These are phyloP conservation scores for Microtus pennsylvanicus DNA, from an alignment of 2,113 vertebrate species.

Conservation along the genomic window DNA sequence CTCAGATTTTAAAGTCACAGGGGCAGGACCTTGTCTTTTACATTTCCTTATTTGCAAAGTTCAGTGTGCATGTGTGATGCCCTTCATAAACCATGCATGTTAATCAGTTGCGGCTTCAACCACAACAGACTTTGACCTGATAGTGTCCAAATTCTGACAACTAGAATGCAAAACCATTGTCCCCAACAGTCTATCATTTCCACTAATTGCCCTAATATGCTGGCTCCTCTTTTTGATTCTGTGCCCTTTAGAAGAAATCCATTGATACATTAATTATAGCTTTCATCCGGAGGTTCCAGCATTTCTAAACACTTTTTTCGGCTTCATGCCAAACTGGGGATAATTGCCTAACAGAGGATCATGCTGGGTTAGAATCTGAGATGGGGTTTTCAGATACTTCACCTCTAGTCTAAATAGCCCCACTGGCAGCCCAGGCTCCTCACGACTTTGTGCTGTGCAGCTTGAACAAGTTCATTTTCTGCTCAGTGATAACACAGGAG, in stretches of 20 bases:
- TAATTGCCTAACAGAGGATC: conserved; percentile 78
- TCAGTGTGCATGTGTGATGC: not conserved
- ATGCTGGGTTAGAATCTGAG: conserved; percentile 68
- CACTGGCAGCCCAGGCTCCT: not conserved
- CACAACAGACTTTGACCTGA: conserved; percentile 36
- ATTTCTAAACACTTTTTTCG: conserved; percentile 80
- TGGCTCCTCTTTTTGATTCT: conserved; percentile 62
- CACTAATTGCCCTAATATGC: conserved; percentile 41
- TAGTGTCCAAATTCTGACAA: conserved; percentile 18
- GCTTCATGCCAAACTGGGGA: conserved; percentile 75
- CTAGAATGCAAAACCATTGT: conserved; percentile 29
- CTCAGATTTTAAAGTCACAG: not conserved
- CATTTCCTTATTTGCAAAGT: not conserved
- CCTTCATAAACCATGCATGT: not conserved
- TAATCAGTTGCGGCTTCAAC: conserved; percentile 35
- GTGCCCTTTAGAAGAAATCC: conserved; percentile 63
- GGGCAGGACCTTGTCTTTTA: conserved; percentile 34
- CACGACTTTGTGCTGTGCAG: not conserved
- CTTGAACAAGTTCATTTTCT: conserved; percentile 50
- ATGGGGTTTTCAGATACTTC: conserved; percentile 64
- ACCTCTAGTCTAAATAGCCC: conserved; percentile 55
- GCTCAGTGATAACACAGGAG: not conserved
- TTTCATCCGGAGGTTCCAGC: conserved; percentile 64
- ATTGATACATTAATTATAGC: conserved; percentile 77
- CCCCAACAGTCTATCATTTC: conserved; percentile 37